Conservation (phyloP, 2,888 invertebrate genomes). For the Thera obeliscata region DNA sequence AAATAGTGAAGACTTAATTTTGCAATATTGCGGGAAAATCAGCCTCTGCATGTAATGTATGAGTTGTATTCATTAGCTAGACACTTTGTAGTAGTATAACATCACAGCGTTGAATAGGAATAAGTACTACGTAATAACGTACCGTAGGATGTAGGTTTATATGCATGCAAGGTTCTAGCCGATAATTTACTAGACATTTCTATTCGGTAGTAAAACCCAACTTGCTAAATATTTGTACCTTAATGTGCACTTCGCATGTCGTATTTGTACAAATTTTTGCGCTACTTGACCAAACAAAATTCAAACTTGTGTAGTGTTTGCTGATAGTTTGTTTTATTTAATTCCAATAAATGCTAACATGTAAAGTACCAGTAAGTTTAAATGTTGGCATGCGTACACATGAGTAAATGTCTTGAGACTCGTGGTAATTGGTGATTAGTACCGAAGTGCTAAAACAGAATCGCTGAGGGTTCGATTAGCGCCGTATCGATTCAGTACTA, state of each 20-base stretch:
- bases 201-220: slow-evolving; percentile 27
- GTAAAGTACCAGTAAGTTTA: slow-evolving; percentile 30
- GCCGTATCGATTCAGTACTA: slow-evolving; percentile 67
- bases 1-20: slow-evolving; percentile 23
- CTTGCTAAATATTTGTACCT: slow-evolving; percentile 12
- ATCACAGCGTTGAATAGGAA: no score
- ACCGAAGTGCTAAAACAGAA: slow-evolving; percentile 75
- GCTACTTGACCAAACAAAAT: slow-evolving; percentile 9
- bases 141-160: slow-evolving; percentile 25
- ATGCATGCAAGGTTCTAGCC: slow-evolving; percentile 11
- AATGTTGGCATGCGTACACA: slow-evolving; percentile 39
- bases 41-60: slow-evolving; percentile 1
- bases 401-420: slow-evolving; percentile 56
- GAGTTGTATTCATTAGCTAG: slow-evolving; percentile 12
- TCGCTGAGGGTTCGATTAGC: slow-evolving; percentile 68
- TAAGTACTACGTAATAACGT: not conserved
- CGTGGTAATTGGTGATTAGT: slow-evolving; percentile 76
- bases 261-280: slow-evolving; percentile 36
- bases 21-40: slow-evolving; percentile 22
- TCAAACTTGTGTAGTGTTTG: slow-evolving; percentile 6
- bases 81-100: slow-evolving; percentile 24
- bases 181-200: slow-evolving; percentile 28
- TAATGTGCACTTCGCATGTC: slow-evolving; percentile 31
- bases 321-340: slow-evolving; percentile 7
- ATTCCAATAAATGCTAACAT: not conserved